Conservation (phyloP, 1,140 invertebrate species). For the Oryzaephilus surinamensis region DNA sequence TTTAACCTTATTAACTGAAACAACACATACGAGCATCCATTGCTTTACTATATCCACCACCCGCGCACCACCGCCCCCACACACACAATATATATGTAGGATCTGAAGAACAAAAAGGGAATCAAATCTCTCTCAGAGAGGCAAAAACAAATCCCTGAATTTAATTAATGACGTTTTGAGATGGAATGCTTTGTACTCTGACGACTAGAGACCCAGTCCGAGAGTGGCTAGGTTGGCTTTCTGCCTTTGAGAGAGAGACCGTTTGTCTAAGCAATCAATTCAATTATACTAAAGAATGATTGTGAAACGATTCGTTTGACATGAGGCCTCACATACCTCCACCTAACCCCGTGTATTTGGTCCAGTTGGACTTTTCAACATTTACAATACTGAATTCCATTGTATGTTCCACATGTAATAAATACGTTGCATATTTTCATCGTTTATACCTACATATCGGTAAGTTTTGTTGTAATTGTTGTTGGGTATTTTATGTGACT, state of each 20-base stretch:
- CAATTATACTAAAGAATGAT: constrained; percentile 32
- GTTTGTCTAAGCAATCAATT: constrained; percentile 36
- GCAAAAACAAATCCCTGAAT: constrained; percentile 37
- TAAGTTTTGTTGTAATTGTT: not conserved
- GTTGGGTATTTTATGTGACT: too few relatives aligned
- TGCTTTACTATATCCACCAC: too few relatives aligned
- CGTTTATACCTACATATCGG: not conserved
- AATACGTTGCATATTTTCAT: constrained; percentile 1
- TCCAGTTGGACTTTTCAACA: constrained; percentile 2
- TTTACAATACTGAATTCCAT: constrained; percentile 5
- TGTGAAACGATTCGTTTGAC: constrained; percentile 29
- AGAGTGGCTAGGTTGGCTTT: constrained; percentile 17
- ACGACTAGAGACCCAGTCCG: constrained; percentile 9
- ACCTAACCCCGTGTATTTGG: too few relatives aligned
- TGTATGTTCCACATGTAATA: constrained; percentile 1
- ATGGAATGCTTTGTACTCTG: constrained; percentile 32
- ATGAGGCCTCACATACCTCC: constrained; percentile 29
- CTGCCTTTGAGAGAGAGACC: constrained; percentile 20
- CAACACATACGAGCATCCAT: too few relatives aligned
- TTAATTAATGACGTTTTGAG: constrained; percentile 37
- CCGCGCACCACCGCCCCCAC: not conserved
- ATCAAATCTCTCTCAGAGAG: constrained; percentile 27
- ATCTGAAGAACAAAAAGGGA: constrained; percentile 31
- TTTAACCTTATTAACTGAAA: constrained; percentile 32
- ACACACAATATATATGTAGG: too few relatives aligned